phyloP scores from a whole-genome alignment of 2,797 vertebrate genomes.

The Nasua narica region DNA sequence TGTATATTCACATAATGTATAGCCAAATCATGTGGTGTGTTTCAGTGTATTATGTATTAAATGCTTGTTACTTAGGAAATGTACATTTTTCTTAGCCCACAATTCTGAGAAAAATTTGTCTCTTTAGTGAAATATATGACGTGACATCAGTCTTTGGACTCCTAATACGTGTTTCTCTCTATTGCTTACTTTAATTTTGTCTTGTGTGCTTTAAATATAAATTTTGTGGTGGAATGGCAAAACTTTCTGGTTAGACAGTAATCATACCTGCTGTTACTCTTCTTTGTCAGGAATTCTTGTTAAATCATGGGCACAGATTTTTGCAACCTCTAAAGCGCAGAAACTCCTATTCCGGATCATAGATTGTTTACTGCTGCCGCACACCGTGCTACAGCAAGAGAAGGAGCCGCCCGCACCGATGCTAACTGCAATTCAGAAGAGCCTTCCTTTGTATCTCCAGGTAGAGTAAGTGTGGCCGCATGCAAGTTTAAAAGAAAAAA shows the following conservation, averaged over 20 bases:
- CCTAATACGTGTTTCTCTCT: background rate
- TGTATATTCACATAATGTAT: background rate
- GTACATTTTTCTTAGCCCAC: background rate
- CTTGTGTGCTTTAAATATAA: background rate
- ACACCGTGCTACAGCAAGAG: constrained; percentile 91
- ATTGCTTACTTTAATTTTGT: constrained; percentile 4
- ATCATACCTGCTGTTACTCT: constrained; percentile 21
- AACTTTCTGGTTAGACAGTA: background rate
- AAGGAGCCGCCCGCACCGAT: constrained; percentile 85
- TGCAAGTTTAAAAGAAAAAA: background rate
- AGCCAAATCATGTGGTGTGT: background rate
- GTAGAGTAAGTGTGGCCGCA: constrained; percentile 73
- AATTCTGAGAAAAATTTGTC: background rate
- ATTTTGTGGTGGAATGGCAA: background rate
- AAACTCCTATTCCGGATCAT: constrained; percentile 94
- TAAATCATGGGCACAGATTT: constrained; percentile 95
- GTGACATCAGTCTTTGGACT: background rate
- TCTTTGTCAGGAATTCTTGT: constrained; percentile 90
- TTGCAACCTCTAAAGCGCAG: constrained; percentile 95
- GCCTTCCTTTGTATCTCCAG: constrained; percentile 94
- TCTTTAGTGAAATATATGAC: background rate
- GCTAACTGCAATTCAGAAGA: constrained; percentile 90
- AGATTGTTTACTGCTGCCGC: constrained; percentile 92
- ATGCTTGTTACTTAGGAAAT: background rate
- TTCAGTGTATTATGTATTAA: background rate